Base-by-base conservation (phyloP, 2,797 vertebrate species). In the Hydrophis major region DNA sequence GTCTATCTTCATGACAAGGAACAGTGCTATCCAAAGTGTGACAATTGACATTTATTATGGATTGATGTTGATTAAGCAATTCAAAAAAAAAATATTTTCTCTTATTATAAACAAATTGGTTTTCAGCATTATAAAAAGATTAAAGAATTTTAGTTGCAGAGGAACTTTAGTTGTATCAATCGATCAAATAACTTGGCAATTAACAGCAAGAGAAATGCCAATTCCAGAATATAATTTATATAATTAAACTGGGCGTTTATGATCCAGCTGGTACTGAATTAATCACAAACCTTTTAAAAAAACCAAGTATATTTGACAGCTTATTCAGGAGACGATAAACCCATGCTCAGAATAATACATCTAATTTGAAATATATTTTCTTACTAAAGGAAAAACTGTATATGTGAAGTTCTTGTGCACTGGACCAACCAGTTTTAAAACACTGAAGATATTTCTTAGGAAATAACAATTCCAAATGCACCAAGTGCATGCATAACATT, bases 341-440 rank as follows among this genome's bases (percentile, higher is more conserved):
- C 55, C 55, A 28, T 16, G 14, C 88, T 74, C 88, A 91, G 63
- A 93, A 28, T 60, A 53, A 88, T 37, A 60, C 11, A 83, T 25
- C 57, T 89, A 56, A 86, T 27, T 57, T 90, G 28, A 16, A 89
- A 28, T 57, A 22, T n/a, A 56, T 88, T 61, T 92, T 88, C 59
- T 63, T 91, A 60, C n/a, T 56, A n/a, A 53, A 56, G 57, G 47
- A 86, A 89, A 78, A 25, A 89, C 4, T 7, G 28, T 59, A 74
- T 66, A 92, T 28, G 12, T 88, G 27, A 59, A 90, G 25, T 87
- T 66, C 27, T 47, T 50, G 61, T 91, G 50, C 56, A 78, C 57
- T 66, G 28, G 90, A 89, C 50, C 14, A 89, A 61, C 83, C 91
- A 89, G 69, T 86, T 94, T 66, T 91, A 12, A 56, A 92, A 90